Percentiles rank a stretch among this genome's conserved stretches.
phyloP scores from a whole-genome alignment of 2,888 invertebrate species.

The Calliopum simillimum region DNA sequence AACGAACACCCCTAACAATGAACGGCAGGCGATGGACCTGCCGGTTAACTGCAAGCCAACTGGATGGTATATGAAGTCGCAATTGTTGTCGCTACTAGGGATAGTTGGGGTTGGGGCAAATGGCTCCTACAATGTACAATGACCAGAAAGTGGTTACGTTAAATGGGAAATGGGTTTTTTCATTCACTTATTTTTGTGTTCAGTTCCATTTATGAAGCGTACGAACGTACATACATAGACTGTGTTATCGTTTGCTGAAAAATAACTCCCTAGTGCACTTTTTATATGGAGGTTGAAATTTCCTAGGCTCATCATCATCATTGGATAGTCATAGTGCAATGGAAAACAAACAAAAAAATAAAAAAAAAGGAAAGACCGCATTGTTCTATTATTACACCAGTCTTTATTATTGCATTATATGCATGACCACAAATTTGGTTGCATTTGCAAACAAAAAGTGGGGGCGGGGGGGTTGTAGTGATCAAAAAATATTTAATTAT shows the following conservation, averaged over 20 bases:
- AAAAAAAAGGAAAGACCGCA: background rate
- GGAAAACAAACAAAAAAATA: too few species aligned
- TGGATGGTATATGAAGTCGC: background rate
- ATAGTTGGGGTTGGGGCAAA: background rate
- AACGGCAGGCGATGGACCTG: background rate
- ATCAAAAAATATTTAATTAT: too few species aligned
- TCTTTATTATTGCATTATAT: too few species aligned
- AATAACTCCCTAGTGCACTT: slow-evolving; percentile 4
- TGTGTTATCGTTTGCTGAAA: background rate
- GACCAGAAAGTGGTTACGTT: slow-evolving; percentile 56
- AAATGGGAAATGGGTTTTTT: slow-evolving; percentile 58
- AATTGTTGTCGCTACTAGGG: background rate
- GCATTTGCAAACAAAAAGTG: background rate
- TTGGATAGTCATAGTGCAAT: slow-evolving; percentile 1
- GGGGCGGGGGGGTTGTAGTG: too few species aligned
- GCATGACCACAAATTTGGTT: background rate
- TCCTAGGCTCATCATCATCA: background rate
- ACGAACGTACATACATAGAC: background rate
- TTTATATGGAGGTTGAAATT: background rate
- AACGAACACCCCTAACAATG: slow-evolving; percentile 35
- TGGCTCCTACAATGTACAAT: slow-evolving; percentile 23
- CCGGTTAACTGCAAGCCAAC: background rate
- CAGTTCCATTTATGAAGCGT: slow-evolving; percentile 15
- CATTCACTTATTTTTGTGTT: slow-evolving; percentile 38
- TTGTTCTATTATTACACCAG: background rate